These are phyloP conservation scores for Embiotoca jacksoni DNA, from an alignment of 2,113 vertebrate species.

Conservation along the genomic window DNA sequence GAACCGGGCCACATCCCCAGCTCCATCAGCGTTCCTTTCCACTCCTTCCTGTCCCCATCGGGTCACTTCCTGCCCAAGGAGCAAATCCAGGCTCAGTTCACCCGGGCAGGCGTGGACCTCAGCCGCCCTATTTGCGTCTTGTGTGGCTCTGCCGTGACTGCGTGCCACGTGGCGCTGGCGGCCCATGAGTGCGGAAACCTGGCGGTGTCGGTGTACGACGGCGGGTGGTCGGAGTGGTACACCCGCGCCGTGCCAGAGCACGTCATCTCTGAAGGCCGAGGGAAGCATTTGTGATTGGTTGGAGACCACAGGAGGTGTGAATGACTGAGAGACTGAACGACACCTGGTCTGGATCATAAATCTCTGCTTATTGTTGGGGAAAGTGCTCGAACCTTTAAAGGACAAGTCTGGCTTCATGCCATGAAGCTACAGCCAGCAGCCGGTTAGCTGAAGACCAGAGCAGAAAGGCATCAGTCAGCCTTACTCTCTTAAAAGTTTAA, in stretches of 20 bases:
- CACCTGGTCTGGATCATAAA: neutral
- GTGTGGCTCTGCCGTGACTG: slow-evolving; percentile 90
- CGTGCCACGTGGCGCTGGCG: slow-evolving; percentile 88
- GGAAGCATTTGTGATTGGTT: slow-evolving; percentile 85
- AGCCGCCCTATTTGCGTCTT: slow-evolving; percentile 84
- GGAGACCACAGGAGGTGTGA: neutral
- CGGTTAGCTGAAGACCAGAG: neutral
- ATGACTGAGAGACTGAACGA: too few relatives aligned
- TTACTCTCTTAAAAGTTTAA: too few relatives aligned
- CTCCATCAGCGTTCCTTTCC: slow-evolving; percentile 89
- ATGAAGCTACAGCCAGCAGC: neutral
- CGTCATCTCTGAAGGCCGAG: slow-evolving; percentile 89
- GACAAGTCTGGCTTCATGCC: slow-evolving; percentile 2
- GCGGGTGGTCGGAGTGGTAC: slow-evolving; percentile 94
- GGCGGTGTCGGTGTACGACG: slow-evolving; percentile 88
- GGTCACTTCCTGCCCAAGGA: slow-evolving; percentile 88
- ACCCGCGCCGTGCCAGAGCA: slow-evolving; percentile 88
- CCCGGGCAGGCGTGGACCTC: slow-evolving; percentile 85
- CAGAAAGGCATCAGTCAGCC: too few relatives aligned
- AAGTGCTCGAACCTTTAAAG: neutral
- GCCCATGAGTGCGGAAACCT: slow-evolving; percentile 89
- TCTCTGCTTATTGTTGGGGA: neutral
- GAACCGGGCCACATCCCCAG: slow-evolving; percentile 93
- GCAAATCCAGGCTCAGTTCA: slow-evolving; percentile 85
- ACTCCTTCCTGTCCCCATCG: slow-evolving; percentile 84